Conservation (phyloP, 1,140 invertebrate genomes). For the Drosophila azteca region DNA sequence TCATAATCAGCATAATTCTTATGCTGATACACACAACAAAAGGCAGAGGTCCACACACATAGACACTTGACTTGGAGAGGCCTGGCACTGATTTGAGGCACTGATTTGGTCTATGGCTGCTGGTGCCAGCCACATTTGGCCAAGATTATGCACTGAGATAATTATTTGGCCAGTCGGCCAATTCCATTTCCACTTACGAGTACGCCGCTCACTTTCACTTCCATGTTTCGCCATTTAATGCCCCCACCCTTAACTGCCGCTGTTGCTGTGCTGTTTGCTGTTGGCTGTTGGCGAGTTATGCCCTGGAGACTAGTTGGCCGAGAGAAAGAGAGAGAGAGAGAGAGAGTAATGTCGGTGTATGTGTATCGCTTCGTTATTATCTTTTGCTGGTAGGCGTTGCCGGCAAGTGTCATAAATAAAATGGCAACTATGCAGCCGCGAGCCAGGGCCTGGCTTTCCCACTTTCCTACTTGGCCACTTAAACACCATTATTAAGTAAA, state of each 20-base stretch:
- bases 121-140: constrained; percentile 24
- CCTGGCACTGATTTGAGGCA: constrained; percentile 57
- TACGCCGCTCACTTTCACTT: constrained; percentile 45
- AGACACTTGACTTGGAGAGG: constrained; percentile 24
- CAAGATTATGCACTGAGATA: constrained; percentile 75
- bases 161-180: constrained; percentile 64
- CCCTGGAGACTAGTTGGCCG: constrained; percentile 74
- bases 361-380: constrained; percentile 64
- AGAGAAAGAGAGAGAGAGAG: constrained; percentile 22
- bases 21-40: constrained; percentile 58
- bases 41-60: constrained; percentile 11
- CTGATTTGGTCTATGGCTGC: constrained; percentile 16
- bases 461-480: constrained; percentile 38
- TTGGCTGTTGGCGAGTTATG: constrained; percentile 71
- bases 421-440: constrained; percentile 63
- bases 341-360: constrained; percentile 11
- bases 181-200: constrained; percentile 22
- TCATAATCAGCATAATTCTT: constrained; percentile 80
- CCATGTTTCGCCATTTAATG: constrained; percentile 71
- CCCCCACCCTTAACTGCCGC: constrained; percentile 39
- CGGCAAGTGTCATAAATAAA: constrained; percentile 80
- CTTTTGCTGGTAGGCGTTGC: constrained; percentile 72
- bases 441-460: neutral
- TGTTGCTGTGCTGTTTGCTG: constrained; percentile 33
- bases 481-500: constrained; percentile 74